Evolutionary conservation across 2,113 vertebrate species (phyloP).

Genomic region (Poeciliopsis turrubarensis): DNA sequence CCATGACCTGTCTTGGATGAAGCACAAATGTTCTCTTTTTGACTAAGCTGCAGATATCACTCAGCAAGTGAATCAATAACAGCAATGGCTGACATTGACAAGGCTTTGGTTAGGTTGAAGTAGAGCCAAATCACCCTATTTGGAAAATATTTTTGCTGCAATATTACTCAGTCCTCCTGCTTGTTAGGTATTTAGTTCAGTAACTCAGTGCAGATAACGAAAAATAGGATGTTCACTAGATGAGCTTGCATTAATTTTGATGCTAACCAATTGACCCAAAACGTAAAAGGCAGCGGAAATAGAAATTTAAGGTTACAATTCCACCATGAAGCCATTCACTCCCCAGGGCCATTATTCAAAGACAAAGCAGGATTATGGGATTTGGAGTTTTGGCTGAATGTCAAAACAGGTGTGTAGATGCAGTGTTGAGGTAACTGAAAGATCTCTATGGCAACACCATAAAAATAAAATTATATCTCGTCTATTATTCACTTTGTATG

Average conservation of each 20-base stretch:
- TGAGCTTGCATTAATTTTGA: conserved; percentile 15
- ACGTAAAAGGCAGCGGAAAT: conserved; percentile 37
- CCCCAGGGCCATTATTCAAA: conserved; percentile 58
- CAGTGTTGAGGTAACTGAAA: conserved; percentile 43
- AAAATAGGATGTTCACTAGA: conserved; percentile 31
- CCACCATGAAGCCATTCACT: conserved; percentile 56
- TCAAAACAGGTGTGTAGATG: conserved; percentile 71
- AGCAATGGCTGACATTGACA: conserved; percentile 69
- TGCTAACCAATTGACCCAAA: conserved; percentile 30
- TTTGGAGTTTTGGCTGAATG: conserved; percentile 71
- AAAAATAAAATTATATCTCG: conserved; percentile 24
- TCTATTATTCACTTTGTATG: conserved; percentile 20
- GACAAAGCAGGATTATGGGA: conserved; percentile 68
- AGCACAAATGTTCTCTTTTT: conserved; percentile 52
- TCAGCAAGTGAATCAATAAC: conserved; percentile 61
- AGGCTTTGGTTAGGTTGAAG: conserved; percentile 55
- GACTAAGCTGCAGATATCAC: conserved; percentile 47
- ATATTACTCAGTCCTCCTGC: conserved; percentile 42
- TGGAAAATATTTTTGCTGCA: conserved; percentile 47
- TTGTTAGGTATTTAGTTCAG: conserved; percentile 37
- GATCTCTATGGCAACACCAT: conserved; percentile 55
- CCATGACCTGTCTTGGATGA: conserved; percentile 58
- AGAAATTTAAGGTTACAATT: conserved; percentile 44
- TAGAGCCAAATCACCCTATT: conserved; percentile 30
- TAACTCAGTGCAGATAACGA: conserved; percentile 46